These are phyloP conservation scores for Cecidostiba fungosa DNA, from an alignment of 2,888 invertebrate genomes.

Conservation along the genomic window DNA sequence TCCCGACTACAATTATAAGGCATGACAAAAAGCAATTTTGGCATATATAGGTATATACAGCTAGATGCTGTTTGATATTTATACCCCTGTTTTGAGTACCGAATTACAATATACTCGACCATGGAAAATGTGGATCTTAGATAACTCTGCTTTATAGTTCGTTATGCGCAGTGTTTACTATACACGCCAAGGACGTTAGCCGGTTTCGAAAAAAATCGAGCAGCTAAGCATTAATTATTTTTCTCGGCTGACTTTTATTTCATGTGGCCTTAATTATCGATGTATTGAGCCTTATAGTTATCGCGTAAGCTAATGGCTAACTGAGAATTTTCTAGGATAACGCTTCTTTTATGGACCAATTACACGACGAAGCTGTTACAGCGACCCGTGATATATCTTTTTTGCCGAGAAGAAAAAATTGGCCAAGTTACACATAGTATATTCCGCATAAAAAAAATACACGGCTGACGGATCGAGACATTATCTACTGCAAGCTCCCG, in stretches of 20 bases:
- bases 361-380: background rate
- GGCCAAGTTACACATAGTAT: too few species aligned
- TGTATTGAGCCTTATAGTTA: background rate
- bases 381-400: background rate
- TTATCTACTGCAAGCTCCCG: background rate
- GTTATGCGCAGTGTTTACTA: background rate
- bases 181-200: background rate
- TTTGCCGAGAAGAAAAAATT: background rate
- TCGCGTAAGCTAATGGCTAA: background rate
- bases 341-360: conserved; percentile 12
- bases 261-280: conserved; percentile 5
- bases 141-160: background rate
- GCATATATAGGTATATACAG: too few species aligned
- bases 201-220: background rate
- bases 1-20: too few species aligned
- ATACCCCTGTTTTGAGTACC: too few species aligned
- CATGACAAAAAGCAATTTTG: too few species aligned
- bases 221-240: background rate
- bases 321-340: background rate
- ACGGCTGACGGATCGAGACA: background rate
- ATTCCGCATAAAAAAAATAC: too few species aligned
- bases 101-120: background rate
- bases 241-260: background rate
- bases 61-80: too few species aligned
- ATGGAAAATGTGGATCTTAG: background rate